A percentile compares a stretch with the other conserved stretches of the same genome.
Evolutionary conservation across 2,113 vertebrate species (phyloP).

Genomic region (Nicator chloris): DNA sequence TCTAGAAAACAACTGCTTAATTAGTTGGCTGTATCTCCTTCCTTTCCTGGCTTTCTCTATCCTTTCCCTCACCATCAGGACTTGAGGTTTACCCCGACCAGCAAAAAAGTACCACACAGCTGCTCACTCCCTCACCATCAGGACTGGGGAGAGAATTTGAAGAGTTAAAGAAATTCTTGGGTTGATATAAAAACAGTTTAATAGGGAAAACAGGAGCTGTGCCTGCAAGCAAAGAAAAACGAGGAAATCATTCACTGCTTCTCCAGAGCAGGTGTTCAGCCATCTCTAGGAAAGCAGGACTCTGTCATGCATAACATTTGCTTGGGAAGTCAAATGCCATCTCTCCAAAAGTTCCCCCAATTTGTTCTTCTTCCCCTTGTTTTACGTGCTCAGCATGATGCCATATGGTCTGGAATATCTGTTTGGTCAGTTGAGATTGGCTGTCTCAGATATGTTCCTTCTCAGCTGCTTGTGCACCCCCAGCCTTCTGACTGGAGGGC

Average conservation of each 20-base stretch:
- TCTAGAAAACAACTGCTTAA: conserved; percentile 4
- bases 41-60: not conserved
- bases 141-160: not conserved
- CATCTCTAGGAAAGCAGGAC: not conserved
- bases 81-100: not conserved
- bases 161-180: not conserved
- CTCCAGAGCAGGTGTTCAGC: not conserved
- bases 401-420: not conserved
- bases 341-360: not conserved
- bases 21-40: not conserved
- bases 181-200: not conserved
- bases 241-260: not conserved
- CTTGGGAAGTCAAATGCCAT: not conserved
- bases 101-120: not conserved
- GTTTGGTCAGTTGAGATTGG: not conserved
- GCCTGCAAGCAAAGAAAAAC: not conserved
- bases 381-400: accelerated
- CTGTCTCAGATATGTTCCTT: not conserved
- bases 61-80: too few relatives aligned
- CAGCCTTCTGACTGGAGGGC: not conserved
- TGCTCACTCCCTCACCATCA: not conserved
- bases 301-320: not conserved
- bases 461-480: not conserved
- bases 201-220: not conserved
- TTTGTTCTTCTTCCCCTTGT: not conserved